Evolutionary conservation across 2,888 invertebrate genomes (phyloP).

Genomic region (Sinodicranocentrus sp.): DNA sequence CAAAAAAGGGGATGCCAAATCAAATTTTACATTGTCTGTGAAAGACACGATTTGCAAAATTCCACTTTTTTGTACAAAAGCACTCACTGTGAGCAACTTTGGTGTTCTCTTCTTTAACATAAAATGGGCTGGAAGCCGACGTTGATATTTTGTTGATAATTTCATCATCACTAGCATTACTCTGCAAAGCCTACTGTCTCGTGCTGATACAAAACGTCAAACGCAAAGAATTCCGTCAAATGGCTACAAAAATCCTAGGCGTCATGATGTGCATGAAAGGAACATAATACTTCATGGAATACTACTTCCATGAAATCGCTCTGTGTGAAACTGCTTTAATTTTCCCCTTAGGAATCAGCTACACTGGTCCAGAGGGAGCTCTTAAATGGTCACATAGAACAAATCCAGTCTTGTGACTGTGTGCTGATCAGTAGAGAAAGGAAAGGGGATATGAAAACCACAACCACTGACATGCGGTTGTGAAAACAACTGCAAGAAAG

Average conservation of each 20-base stretch:
- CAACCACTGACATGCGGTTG: constrained; percentile 52
- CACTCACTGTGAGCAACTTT: neutral
- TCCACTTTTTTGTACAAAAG: neutral
- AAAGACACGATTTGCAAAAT: constrained; percentile 1
- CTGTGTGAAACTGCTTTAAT: constrained; percentile 28
- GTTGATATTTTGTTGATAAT: neutral
- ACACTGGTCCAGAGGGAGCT: constrained; percentile 35
- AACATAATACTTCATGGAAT: neutral
- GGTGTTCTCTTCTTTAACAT: too few species aligned
- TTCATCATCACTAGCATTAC: neutral
- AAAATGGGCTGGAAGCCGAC: neutral
- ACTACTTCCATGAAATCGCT: neutral
- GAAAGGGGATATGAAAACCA: constrained; percentile 38
- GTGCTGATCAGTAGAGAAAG: constrained; percentile 12
- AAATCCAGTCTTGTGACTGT: constrained; percentile 22
- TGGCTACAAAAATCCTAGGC: too few species aligned
- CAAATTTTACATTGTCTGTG: constrained; percentile 13
- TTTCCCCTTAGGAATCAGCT: constrained; percentile 30
- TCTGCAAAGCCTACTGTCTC: neutral
- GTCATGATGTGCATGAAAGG: neutral
- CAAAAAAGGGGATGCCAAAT: constrained; percentile 25
- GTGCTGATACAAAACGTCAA: too few species aligned
- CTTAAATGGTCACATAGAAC: constrained; percentile 37
- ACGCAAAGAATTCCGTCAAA: neutral
- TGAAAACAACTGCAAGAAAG: constrained; percentile 37